Evolutionary conservation across 2,797 vertebrate species (phyloP), one percentile per base, ranked within the genome.

Genomic region (Coranthus polyacanthus): DNA sequence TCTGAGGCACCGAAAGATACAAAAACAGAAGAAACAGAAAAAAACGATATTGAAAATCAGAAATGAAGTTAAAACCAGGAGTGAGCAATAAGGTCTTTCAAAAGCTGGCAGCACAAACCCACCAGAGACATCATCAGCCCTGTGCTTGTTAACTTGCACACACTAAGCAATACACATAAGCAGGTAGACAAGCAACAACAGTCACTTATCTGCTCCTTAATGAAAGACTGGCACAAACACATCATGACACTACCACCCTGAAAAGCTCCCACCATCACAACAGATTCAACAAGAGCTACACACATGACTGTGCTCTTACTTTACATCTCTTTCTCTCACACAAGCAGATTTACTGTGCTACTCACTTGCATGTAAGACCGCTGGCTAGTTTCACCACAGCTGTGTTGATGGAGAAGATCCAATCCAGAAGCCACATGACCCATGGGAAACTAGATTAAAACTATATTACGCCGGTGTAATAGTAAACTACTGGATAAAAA

Each of bases 341-440:
- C 21, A 46, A 49, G 60, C 11, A 57, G 2, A 47, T 46, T 18
- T 49, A 16, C 13, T 41, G 26, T 4, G 2, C 34, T 58, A 94
- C 93, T 93, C 89, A 93, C 92, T 90, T 93, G 91, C 88, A 93
- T 49, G 90, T 82, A 55, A 94, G 86, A 52, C 90, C 88, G 22
- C 85, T 91, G 84, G 93, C 92, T 12, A 94, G 88, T 82, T 94
- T 94, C 68, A 93, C 89, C 79, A 94, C 87, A 24, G 92, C 92
- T 15, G 87, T 88, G 81, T 94, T 94, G 64, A 94, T 88, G 13
- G 93, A 94, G 74, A 92, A 87, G 65, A 94, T 94, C 93, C 92
- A 94, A 76, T 94, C 93, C 84, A 94, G 86, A 50, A 95, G 90
- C 92, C 93, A 94, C 93, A 95, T 93, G 64, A 83, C 87, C 36